Conservation (phyloP, 1,140 invertebrate species). For the Calliopsis andreniformis region DNA sequence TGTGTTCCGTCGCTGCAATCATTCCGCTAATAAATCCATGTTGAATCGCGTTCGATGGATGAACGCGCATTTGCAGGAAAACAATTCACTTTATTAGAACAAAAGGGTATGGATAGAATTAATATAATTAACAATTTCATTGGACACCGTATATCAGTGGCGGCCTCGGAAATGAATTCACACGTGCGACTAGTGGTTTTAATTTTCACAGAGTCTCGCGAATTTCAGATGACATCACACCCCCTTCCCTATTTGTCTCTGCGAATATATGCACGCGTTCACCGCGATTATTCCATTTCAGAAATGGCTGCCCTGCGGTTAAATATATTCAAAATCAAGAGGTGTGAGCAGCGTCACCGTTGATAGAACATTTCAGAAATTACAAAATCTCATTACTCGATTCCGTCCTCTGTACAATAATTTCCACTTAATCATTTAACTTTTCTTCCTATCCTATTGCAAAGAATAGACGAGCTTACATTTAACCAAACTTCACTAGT, state of each 20-base stretch:
- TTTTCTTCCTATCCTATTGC: too few species aligned
- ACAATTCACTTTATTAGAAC: background rate
- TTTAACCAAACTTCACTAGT: too few species aligned
- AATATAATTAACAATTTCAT: conserved; percentile 1
- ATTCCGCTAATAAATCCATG: too few species aligned
- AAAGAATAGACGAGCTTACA: too few species aligned
- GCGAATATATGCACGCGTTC: background rate
- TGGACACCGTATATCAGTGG: background rate
- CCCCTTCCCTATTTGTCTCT: background rate
- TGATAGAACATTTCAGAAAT: background rate
- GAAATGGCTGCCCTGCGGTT: background rate
- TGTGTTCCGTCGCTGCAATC: background rate
- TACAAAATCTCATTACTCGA: too few species aligned
- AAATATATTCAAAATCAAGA: background rate
- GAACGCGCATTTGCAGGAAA: too few species aligned
- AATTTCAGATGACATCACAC: background rate
- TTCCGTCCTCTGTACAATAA: too few species aligned
- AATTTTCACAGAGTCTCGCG: background rate
- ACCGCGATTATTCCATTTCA: background rate
- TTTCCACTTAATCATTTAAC: too few species aligned
- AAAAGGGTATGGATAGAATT: background rate
- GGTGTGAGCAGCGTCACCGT: background rate
- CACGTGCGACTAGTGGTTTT: background rate
- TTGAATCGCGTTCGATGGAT: too few species aligned
- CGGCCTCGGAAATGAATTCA: background rate